Evolutionary conservation across 2,797 vertebrate genomes (phyloP).

Genomic region (Cottoperca gobio): DNA sequence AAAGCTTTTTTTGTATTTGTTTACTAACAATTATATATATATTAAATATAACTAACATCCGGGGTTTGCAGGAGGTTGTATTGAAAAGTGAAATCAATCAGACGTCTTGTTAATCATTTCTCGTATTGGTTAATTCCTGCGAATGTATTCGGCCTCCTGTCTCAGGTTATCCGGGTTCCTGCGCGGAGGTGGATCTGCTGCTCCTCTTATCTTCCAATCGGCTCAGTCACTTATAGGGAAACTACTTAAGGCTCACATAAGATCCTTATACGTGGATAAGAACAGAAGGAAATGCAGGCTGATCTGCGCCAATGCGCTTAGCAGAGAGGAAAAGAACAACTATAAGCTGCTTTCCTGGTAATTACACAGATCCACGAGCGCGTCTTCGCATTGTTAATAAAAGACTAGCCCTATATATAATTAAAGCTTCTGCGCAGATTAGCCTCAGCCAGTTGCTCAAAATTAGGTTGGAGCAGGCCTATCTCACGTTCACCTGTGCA

Average conservation of each 20-base stretch:
- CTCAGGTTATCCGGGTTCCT: conserved; percentile 31
- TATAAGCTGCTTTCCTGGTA: conserved; percentile 84
- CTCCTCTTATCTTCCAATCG: conserved; percentile 77
- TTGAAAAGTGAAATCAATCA: conserved; percentile 29
- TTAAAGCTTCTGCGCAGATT: conserved; percentile 75
- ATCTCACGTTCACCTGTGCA: conserved; percentile 60
- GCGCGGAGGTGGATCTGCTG: conserved; percentile 53
- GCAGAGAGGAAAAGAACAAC: conserved; percentile 77
- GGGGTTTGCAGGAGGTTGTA: not conserved
- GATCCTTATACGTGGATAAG: conserved; percentile 74
- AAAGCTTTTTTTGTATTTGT: not conserved
- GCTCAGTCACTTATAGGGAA: conserved; percentile 77
- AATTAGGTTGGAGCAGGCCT: conserved; percentile 47
- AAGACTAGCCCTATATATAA: conserved; percentile 79
- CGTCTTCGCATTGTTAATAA: conserved; percentile 80
- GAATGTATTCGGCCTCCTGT: conserved; percentile 20
- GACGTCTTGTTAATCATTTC: conserved; percentile 7
- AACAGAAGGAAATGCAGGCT: conserved; percentile 80
- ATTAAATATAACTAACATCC: not conserved
- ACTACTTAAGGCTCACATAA: conserved; percentile 83
- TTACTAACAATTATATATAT: too few relatives aligned
- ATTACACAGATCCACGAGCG: conserved; percentile 84
- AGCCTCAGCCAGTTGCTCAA: conserved; percentile 48
- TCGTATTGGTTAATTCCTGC: conserved; percentile 2
- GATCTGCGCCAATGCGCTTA: conserved; percentile 85